Percentiles rank a stretch among this genome's conserved stretches.
phyloP scores from a whole-genome alignment of 2,888 invertebrate genomes.

The Diarsia mendica region DNA sequence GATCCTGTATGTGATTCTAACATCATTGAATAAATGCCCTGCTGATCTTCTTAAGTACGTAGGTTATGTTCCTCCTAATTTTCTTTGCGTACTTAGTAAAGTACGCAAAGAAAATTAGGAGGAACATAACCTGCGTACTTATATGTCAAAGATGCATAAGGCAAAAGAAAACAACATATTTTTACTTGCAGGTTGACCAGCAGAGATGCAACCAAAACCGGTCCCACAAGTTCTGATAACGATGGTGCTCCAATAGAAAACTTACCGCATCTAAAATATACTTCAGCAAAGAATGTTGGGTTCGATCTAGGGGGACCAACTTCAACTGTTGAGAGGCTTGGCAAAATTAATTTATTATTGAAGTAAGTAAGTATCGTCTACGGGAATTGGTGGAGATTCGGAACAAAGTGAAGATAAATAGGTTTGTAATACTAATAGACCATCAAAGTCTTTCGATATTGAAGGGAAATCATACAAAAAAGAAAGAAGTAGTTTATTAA shows the following conservation, averaged over 20 bases:
- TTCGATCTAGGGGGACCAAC: conserved; percentile 1
- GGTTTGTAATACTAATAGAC: not conserved
- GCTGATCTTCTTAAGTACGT: not conserved
- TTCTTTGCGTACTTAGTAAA: too few species aligned
- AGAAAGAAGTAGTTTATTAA: not conserved
- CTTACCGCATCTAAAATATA: conserved; percentile 27
- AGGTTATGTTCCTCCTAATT: too few species aligned
- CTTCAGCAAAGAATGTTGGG: conserved; percentile 15
- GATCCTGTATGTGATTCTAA: not conserved
- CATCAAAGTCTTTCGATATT: too few species aligned
- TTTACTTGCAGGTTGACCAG: conserved; percentile 30
- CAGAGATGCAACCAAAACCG: conserved; percentile 41
- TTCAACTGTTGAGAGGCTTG: conserved; percentile 16
- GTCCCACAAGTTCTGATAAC: conserved; percentile 45
- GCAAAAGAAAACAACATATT: conserved; percentile 33
- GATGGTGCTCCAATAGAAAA: conserved; percentile 40
- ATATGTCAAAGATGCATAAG: not conserved
- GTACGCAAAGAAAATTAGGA: not conserved
- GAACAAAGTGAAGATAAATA: not conserved
- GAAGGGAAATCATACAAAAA: not conserved
- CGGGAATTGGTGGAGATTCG: conserved; percentile 8
- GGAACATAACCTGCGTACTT: not conserved
- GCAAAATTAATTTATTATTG: conserved; percentile 35
- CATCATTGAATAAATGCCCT: not conserved
- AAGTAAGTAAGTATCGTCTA: conserved; percentile 18